phyloP scores from a whole-genome alignment of 2,888 invertebrate species.

The Ennomos erosarius region DNA sequence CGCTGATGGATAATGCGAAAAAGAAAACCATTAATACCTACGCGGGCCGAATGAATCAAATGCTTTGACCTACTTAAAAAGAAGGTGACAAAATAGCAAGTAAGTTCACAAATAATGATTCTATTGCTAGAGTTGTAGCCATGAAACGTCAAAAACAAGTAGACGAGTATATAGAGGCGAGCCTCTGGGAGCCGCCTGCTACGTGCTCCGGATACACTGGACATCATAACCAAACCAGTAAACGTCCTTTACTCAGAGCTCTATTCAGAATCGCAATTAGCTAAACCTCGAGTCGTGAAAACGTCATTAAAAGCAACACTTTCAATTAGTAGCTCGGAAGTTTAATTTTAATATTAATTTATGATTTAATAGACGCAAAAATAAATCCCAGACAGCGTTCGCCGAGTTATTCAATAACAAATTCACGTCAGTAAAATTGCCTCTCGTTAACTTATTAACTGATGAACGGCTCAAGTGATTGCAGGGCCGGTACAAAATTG shows the following conservation, averaged over 20 bases:
- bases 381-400: conserved; percentile 37
- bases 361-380: conserved; percentile 45
- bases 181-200: conserved; percentile 62
- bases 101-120: conserved; percentile 33
- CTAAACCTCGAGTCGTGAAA: conserved; percentile 52
- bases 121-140: conserved; percentile 55
- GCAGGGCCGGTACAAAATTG: conserved; percentile 23
- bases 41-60: conserved; percentile 8
- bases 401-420: conserved; percentile 36
- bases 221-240: conserved; percentile 69
- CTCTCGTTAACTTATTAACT: conserved; percentile 36
- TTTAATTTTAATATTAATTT: conserved; percentile 54
- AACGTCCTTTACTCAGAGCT: conserved; percentile 65
- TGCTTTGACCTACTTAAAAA: conserved; percentile 27
- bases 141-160: conserved; percentile 73
- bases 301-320: conserved; percentile 50
- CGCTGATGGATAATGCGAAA: conserved; percentile 26
- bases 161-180: conserved; percentile 61
- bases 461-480: conserved; percentile 33
- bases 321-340: conserved; percentile 45
- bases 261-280: conserved; percentile 76
- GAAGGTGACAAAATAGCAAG: conserved; percentile 27
- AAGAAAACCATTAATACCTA: conserved; percentile 23
- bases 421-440: conserved; percentile 42
- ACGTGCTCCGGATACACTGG: conserved; percentile 70